A percentile compares a stretch with the other conserved stretches of the same genome.
Conservation (phyloP, 2,113 vertebrate genomes). For the Cyrtonyx montezumae region DNA sequence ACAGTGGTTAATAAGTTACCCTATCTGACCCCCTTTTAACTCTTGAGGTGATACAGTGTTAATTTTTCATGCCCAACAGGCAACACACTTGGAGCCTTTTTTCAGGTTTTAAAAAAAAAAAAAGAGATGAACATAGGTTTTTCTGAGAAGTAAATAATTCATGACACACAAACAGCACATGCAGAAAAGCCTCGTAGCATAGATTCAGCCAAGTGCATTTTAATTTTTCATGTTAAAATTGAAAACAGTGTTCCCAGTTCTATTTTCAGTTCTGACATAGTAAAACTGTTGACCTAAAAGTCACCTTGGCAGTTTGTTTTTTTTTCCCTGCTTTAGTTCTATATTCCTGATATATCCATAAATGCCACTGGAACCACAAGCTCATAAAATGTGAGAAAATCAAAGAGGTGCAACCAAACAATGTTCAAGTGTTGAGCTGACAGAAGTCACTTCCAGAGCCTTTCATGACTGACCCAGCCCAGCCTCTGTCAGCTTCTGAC, state of each 20-base stretch:
- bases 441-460: background rate
- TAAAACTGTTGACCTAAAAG: constrained; percentile 23
- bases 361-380: background rate
- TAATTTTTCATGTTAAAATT: constrained; percentile 24
- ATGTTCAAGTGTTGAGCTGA: background rate
- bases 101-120: background rate
- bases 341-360: background rate
- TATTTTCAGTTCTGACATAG: constrained; percentile 7
- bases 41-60: background rate
- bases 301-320: background rate
- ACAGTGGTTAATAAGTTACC: background rate
- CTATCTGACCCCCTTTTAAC: background rate
- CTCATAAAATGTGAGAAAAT: background rate
- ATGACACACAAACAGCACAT: background rate
- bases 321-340: background rate
- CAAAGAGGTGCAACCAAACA: background rate
- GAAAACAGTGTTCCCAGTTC: constrained; percentile 9
- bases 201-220: background rate
- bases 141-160: constrained; percentile 17
- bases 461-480: background rate
- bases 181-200: background rate
- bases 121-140: background rate
- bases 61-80: background rate
- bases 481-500: background rate
- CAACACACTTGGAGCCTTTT: background rate